Conservation (phyloP, 2,113 vertebrate species). For the Rafetus swinhoei region DNA sequence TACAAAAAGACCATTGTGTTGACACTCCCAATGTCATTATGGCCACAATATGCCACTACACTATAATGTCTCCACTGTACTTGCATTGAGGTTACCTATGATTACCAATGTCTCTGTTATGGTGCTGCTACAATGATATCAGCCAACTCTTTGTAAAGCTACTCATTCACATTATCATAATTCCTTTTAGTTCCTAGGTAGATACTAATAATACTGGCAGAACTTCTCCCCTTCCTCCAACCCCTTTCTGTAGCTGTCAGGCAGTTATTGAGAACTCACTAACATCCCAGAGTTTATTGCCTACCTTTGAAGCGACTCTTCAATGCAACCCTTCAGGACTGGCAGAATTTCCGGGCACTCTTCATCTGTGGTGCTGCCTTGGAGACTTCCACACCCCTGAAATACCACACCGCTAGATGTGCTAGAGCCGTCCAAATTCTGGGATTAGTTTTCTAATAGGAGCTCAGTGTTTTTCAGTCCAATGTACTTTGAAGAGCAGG, state of each 20-base stretch:
- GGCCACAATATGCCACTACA: slow-evolving; percentile 14
- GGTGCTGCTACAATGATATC: slow-evolving; percentile 1
- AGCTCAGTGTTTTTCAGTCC: background rate
- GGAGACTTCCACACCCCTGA: background rate
- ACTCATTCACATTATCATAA: background rate
- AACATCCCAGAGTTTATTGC: slow-evolving; percentile 18
- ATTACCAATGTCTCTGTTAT: slow-evolving; percentile 6
- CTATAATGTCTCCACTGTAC: background rate
- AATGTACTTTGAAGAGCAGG: slow-evolving; percentile 1
- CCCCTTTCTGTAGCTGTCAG: background rate
- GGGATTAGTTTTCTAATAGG: slow-evolving; percentile 20
- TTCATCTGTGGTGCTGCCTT: background rate
- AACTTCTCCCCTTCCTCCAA: slow-evolving; percentile 7
- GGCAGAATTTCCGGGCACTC: background rate
- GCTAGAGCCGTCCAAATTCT: slow-evolving; percentile 9
- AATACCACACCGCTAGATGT: background rate
- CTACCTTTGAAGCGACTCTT: slow-evolving; percentile 1
- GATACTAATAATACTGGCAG: slow-evolving; percentile 31
- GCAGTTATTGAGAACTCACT: background rate
- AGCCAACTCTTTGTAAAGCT: slow-evolving; percentile 3
- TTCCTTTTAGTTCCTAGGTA: background rate
- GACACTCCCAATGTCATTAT: slow-evolving; percentile 36
- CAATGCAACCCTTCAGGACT: background rate
- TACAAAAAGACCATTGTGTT: slow-evolving; percentile 61
- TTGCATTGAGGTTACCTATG: slow-evolving; percentile 16